Evolutionary conservation across 2,888 invertebrate species (phyloP), one percentile per base, ranked within the genome.

Genomic region (Spilosoma lubricipeda): DNA sequence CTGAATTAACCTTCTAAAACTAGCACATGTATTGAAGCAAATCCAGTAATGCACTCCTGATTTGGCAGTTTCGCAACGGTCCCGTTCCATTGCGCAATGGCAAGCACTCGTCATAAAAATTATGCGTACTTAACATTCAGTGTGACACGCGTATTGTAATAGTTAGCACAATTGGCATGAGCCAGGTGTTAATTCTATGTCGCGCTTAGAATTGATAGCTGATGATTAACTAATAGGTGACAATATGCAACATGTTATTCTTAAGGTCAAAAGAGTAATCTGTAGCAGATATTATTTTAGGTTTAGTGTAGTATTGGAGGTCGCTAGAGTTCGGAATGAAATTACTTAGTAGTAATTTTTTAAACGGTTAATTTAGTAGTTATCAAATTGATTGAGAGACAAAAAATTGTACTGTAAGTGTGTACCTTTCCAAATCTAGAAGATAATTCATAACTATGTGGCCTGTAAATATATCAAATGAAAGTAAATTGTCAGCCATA

Each of bases 91-190:
- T 92, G 89, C 89, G 90, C 82, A 90, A 93, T 77, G 3, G 15
- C 70, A 70, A 80, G 85, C 71, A 78, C 76, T 73, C 76, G 84
- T 86, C 84, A 87, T 87, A 88, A 81, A 84, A 87, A 70, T 85
- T 79, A 81, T 86, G 76, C 80, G 85, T 87, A 90, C 88, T 93
- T 91, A 91, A 88, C 91, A 92, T 92, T 87, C 93, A 87, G 81
- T 88, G 90, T 87, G 88, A 87, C 84, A 77, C 81, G 75, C 72
- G 79, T 89, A 85, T 83, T 83, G 91, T 88, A 92, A 92, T 85
- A 87, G 80, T 89, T 89, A 87, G 80, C 88, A 84, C 88, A 82
- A 77, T 82, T 83, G 77, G 81, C 83, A 84, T 85, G 85, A 84
- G 80, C 71, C 56, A 79, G 70, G 76, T 83, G 83, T 80, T 88